phyloP scores from a whole-genome alignment of 2,113 vertebrate genomes.

The Alligator mississippiensis region DNA sequence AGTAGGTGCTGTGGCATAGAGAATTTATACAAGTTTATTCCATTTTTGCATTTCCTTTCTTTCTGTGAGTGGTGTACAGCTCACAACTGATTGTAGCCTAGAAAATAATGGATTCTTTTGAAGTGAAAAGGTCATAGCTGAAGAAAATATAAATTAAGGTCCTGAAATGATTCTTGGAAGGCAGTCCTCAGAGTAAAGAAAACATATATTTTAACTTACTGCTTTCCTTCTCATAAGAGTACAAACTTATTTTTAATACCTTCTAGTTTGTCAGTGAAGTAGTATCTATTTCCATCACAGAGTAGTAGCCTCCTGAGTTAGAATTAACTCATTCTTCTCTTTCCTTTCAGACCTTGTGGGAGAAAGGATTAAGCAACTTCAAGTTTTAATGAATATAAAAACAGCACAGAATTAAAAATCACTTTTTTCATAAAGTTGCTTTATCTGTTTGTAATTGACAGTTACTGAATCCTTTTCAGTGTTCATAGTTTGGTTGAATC shows the following conservation, averaged over 20 bases:
- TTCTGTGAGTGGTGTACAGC: background rate
- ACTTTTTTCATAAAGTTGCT: background rate
- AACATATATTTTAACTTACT: background rate
- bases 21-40: background rate
- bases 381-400: background rate
- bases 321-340: background rate
- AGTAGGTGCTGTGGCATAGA: background rate
- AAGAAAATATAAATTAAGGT: background rate
- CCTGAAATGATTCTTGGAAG: background rate
- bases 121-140: background rate
- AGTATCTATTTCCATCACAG: background rate
- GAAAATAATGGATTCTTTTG: background rate
- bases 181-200: background rate
- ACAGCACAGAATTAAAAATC: background rate
- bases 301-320: background rate
- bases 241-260: background rate
- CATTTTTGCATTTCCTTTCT: background rate
- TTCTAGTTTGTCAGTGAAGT: background rate
- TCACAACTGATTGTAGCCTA: background rate
- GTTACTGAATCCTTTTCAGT: conserved; percentile 17
- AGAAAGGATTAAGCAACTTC: background rate
- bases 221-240: background rate
- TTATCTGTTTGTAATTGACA: background rate
- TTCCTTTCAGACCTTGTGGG: background rate
- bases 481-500: conserved; percentile 17